Base-by-base conservation (phyloP, 1,140 invertebrate species). In the Lasioglossum baleicum region DNA sequence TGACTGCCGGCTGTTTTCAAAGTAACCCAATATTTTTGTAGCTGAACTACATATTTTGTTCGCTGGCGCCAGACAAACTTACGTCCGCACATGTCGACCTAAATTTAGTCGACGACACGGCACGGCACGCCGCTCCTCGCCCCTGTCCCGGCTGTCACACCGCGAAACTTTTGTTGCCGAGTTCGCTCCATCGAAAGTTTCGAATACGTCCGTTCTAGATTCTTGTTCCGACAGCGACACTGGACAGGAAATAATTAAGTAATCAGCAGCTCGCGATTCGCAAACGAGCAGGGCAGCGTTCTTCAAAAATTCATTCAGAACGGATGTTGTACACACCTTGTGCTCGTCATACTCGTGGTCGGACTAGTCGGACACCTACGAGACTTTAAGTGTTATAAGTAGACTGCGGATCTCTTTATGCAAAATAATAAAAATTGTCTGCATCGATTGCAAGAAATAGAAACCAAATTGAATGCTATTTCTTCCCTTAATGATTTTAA, bases 21-120 rank as follows among this genome's bases (percentile, higher is more conserved):
- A 91, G 92, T 92, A 93, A 93, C 91, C 85, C 87, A 90, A 93
- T 92, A 93, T 92, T 89, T 89, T 87, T 88, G 87, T 87, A 87
- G 83, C 82, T 85, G 76, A 80, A 81, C 87, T 87, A 75, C 71
- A 83, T 80, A 89, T 89, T 87, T 86, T 79, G 83, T 80, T 84
- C 83, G 63, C 83, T 88, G 91, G 91, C 92, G 92, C 92, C 91
- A 91, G 89, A 88, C 88, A 85, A 75, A 87, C 80, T 87, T 85
- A 77, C 85, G 81, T 84, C 79, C 81, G 69, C 89, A 91, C 83
- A 90, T 90, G 90, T 88, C 82, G 72, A 60, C 76, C 88, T 90
- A 90, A 90, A 90, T 90, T 89, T 89, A 90, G 88, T 77, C 35
- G 26, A 48, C 53, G 44, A 77, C 51, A 70, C 44, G 35, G 35